phyloP scores from a whole-genome alignment of 2,113 vertebrate genomes.

The Cromileptes altivelis region DNA sequence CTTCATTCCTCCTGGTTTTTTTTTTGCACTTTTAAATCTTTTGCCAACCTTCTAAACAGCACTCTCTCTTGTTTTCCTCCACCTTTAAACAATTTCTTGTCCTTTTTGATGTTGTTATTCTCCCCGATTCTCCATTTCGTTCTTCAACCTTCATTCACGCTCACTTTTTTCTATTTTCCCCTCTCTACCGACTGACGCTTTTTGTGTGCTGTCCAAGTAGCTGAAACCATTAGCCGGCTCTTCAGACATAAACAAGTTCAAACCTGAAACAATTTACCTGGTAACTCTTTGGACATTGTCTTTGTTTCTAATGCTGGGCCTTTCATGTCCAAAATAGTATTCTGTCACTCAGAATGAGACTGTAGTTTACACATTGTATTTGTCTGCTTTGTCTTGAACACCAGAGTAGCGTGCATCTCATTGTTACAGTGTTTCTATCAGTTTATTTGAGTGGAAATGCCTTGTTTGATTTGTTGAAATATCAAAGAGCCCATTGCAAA shows the following conservation, averaged over 20 bases:
- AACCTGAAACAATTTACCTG: not conserved
- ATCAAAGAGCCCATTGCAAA: not conserved
- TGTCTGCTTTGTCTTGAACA: not conserved
- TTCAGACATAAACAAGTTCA: conserved; percentile 21
- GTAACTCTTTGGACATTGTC: not conserved
- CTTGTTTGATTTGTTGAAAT: conserved; percentile 28
- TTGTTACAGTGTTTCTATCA: not conserved
- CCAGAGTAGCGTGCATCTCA: not conserved
- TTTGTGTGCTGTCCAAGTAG: not conserved
- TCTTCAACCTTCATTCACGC: not conserved
- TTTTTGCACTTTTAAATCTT: conserved; percentile 18
- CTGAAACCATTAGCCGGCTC: not conserved
- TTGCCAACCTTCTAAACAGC: not conserved
- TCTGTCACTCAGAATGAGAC: conserved; percentile 1
- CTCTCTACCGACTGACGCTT: not conserved
- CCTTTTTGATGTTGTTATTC: not conserved
- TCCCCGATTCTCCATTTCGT: not conserved
- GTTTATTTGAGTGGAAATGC: conserved; percentile 14
- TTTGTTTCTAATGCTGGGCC: conserved; percentile 5
- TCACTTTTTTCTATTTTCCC: not conserved
- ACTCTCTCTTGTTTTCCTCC: not conserved
- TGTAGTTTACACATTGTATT: not conserved
- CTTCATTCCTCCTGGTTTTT: not conserved
- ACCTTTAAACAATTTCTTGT: not conserved
- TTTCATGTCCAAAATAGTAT: not conserved